Conservation (phyloP, 92 coral and sea anemone genomes). For the Isaurus tuberculatus region DNA sequence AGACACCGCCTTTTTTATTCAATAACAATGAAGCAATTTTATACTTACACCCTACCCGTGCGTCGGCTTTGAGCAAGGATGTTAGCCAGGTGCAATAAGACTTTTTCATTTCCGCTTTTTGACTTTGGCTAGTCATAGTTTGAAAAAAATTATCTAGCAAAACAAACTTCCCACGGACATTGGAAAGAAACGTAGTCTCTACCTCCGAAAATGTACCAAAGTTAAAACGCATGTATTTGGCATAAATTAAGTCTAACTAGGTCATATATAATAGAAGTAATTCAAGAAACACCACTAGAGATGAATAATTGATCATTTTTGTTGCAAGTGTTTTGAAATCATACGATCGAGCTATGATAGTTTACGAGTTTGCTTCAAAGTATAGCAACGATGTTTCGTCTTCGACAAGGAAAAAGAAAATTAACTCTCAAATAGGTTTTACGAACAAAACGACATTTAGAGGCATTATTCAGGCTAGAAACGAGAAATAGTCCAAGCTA, state of each 20-base stretch:
- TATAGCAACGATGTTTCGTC: neutral
- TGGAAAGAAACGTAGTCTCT: neutral
- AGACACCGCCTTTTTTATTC: neutral
- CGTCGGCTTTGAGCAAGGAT: neutral
- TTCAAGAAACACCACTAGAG: neutral
- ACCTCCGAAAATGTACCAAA: neutral
- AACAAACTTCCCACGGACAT: neutral
- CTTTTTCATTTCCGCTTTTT: neutral
- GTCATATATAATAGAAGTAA: neutral
- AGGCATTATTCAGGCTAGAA: neutral
- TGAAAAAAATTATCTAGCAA: neutral
- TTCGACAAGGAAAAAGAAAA: neutral
- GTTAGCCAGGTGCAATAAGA: slow-evolving; percentile 26
- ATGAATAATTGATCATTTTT: slow-evolving; percentile 43
- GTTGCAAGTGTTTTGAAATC: slow-evolving; percentile 31
- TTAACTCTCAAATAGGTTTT: no score
- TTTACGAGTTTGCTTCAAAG: neutral
- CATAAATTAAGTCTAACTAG: slow-evolving; percentile 7
- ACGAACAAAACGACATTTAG: neutral
- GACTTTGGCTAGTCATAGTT: neutral
- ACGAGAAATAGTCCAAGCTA: neutral
- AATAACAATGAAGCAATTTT: neutral
- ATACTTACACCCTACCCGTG: slow-evolving; percentile 14
- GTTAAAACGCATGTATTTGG: neutral
- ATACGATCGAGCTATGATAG: slow-evolving; percentile 37